Conservation (phyloP, 2,888 invertebrate genomes). For the Tenthredo mesomela region DNA sequence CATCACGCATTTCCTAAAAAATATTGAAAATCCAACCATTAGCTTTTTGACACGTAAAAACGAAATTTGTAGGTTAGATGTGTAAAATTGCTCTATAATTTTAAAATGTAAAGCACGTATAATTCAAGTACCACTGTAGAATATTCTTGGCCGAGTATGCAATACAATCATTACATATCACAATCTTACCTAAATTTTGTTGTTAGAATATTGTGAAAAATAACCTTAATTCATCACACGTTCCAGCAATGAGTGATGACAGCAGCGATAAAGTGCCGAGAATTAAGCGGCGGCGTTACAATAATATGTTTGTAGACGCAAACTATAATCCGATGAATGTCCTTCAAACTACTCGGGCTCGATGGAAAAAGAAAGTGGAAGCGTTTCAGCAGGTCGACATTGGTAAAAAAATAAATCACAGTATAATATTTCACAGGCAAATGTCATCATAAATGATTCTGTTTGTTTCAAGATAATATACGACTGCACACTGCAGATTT, state of each 20-base stretch:
- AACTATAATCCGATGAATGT: conserved; percentile 2
- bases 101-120: no score
- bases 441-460: no score
- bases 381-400: neutral
- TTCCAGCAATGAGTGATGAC: neutral
- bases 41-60: no score
- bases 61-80: no score
- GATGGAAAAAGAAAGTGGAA: neutral
- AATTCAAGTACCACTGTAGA: no score
- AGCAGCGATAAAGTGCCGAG: conserved; percentile 1
- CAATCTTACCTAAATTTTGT: no score
- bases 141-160: no score
- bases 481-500: neutral
- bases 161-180: no score
- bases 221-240: neutral
- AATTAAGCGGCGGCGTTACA: neutral
- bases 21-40: no score
- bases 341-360: neutral
- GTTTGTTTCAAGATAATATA: neutral
- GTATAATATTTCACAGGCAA: no score
- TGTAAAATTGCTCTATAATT: no score
- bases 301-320: neutral
- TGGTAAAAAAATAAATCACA: neutral
- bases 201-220: neutral
- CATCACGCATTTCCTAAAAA: no score